Base-by-base conservation (phyloP, 2,113 vertebrate genomes). In the Rhinolophus ferrumequinum region DNA sequence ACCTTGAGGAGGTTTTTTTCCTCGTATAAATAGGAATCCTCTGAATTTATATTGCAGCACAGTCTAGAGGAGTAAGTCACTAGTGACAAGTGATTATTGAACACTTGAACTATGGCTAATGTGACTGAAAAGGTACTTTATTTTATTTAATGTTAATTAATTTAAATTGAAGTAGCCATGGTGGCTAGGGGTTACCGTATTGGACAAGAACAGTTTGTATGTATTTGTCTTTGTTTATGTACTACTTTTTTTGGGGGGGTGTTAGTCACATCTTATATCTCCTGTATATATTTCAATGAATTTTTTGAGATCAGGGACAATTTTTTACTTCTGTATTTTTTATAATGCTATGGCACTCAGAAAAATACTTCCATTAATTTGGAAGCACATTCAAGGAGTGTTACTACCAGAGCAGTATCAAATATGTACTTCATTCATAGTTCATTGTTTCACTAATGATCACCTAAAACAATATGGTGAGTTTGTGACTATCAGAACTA, bases 261-360 rank as follows among this genome's bases (percentile, higher is more conserved):
- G 35, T 54, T 54, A 0, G 9, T 81, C 30, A 41, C 21, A 28
- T 70, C 12, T 81, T 56, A 28, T 0, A 19, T 8, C 26, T 93
- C 11, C 19, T 58, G 90, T 96, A 22, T 69, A 33, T 50, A n/a
- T 93, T 70, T 62, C 44, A 56, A 24, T 83, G 24, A 93, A 83
- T 94, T 94, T 6, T 7, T 76, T 88, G 44, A 76, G n/a, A 26
- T 80, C 15, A 70, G 16, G 47, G n/a, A 60, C 14, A 41, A 2
- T 83, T 19, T 93, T 89, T 88, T 75, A 58, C 60, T 73, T 90
- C 13, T 85, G 6, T 88, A 21, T 76, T 95, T 95, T 83, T 90
- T 44, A 7, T 77, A 58, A 47, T 50, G 56, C 33, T 81, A 35
- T 54, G 30, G 28, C 24, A 58, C 35, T 88, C 5, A 81, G 50